Evolutionary conservation across 2,888 invertebrate genomes (phyloP), one percentile per base, ranked within the genome.

Genomic region (Conomelus anceps): DNA sequence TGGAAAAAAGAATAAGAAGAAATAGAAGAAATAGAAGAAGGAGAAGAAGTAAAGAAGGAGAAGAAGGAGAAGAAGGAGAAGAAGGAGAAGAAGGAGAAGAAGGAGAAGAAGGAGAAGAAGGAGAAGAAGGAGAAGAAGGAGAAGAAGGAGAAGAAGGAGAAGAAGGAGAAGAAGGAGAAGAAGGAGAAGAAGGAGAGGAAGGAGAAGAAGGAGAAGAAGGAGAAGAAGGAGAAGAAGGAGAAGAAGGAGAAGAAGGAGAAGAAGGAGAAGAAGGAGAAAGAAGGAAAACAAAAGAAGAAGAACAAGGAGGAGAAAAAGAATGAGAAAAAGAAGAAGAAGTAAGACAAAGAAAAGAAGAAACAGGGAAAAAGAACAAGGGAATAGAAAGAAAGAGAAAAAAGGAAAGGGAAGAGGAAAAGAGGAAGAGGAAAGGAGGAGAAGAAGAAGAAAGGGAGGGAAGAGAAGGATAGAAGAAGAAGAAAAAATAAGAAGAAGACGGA

Each of bases 1-100:
- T 86, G 89, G n/a, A 41, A 29, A n/a, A 85, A 90, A 87, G 85
- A 88, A 87, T 86, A 87, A 84, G 88, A 88, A 88, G 85, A 86
- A 24, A 23, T 84, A 84, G 88, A 87, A 89, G 88, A 88, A 84
- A 87, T 88, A 89, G 88, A 86, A 26, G 87, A 88, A 87, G 29
- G 86, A 84, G 89, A 86, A 90, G 90, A 34, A 41, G 84, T 17
- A 24, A 84, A 88, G 85, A n/a, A 88, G 88, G 1, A 86, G 86
- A 23, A 17, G 17, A 23, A 86, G n/a, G 22, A 24, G 86, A 23
- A 23, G 23, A 22, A 22, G 63, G 7, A n/a, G n/a, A n/a, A 63
- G 63, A n/a, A 63, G 63, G n/a, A 63, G n/a, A 34, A 34, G 13
- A 9, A 34, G 34, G 13, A 34, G 34, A 34, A n/a, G 7, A n/a